phyloP scores from a whole-genome alignment of 2,888 invertebrate species.

The Drosophila peninsularis region DNA sequence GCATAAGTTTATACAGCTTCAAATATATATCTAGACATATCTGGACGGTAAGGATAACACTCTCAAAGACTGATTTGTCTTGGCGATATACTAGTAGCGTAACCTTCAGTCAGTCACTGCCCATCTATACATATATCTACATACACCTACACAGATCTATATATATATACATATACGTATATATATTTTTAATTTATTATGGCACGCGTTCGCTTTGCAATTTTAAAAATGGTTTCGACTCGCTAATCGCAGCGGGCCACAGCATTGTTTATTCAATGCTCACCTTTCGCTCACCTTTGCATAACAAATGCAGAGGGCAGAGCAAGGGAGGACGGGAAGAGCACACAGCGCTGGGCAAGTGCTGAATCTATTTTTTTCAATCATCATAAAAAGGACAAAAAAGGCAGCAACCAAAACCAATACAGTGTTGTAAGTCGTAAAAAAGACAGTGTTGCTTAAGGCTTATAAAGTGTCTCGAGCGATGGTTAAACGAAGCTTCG shows the following conservation, averaged over 20 bases:
- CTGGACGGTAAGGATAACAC: too few species aligned
- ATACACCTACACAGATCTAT: background rate
- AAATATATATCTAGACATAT: too few species aligned
- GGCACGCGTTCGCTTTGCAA: conserved; percentile 42
- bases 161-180: background rate
- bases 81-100: background rate
- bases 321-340: background rate
- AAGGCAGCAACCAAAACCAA: background rate
- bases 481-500: too few species aligned
- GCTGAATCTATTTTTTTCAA: conserved; percentile 16
- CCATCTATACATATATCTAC: background rate
- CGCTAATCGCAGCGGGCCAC: conserved; percentile 30
- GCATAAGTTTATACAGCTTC: background rate
- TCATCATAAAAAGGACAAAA: conserved; percentile 18
- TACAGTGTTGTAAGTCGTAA: conserved; percentile 16
- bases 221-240: conserved; percentile 50
- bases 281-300: conserved; percentile 23
- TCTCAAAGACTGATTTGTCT: background rate
- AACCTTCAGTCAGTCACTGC: background rate
- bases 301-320: conserved; percentile 35
- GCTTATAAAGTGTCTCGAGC: background rate
- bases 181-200: conserved; percentile 19
- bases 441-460: conserved; percentile 8
- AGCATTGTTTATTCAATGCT: conserved; percentile 49
- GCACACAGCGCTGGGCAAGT: conserved; percentile 15